phyloP scores from a whole-genome alignment of 1,140 invertebrate genomes.

The Whitmania pigra region DNA sequence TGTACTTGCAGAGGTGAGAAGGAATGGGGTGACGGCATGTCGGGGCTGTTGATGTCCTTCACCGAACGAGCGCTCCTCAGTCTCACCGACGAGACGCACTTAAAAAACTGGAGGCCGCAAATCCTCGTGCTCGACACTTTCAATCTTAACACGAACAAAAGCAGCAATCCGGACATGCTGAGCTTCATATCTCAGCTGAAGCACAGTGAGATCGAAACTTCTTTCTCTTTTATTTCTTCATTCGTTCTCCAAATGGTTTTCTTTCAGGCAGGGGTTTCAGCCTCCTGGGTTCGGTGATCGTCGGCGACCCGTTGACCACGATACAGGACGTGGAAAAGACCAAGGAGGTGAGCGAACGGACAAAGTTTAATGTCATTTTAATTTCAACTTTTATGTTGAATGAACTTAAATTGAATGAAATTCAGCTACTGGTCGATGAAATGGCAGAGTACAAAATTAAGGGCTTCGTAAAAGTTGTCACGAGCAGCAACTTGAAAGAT shows the following conservation, averaged over 20 bases:
- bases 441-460: slow-evolving; percentile 89
- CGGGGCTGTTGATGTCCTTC: slow-evolving; percentile 87
- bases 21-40: slow-evolving; percentile 98
- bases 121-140: slow-evolving; percentile 62
- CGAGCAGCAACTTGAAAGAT: slow-evolving; percentile 65
- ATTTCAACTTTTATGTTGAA: no score
- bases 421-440: not conserved
- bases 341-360: no score
- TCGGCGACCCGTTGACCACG: no score
- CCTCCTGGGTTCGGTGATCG: not conserved
- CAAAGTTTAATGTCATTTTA: no score
- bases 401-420: no score
- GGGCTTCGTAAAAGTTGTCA: slow-evolving; percentile 87
- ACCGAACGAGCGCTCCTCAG: slow-evolving; percentile 83
- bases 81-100: slow-evolving; percentile 89
- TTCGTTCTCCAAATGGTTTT: not conserved
- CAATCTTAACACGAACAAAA: slow-evolving; percentile 32
- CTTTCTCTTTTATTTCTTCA: slow-evolving; percentile 5
- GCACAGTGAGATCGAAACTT: slow-evolving; percentile 54
- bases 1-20: slow-evolving; percentile 62
- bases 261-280: not conserved
- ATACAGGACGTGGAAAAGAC: no score
- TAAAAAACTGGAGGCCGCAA: slow-evolving; percentile 95
- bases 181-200: slow-evolving; percentile 94
- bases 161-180: slow-evolving; percentile 62